phyloP scores from a whole-genome alignment of 2,113 vertebrate species.

The Mola mola region DNA sequence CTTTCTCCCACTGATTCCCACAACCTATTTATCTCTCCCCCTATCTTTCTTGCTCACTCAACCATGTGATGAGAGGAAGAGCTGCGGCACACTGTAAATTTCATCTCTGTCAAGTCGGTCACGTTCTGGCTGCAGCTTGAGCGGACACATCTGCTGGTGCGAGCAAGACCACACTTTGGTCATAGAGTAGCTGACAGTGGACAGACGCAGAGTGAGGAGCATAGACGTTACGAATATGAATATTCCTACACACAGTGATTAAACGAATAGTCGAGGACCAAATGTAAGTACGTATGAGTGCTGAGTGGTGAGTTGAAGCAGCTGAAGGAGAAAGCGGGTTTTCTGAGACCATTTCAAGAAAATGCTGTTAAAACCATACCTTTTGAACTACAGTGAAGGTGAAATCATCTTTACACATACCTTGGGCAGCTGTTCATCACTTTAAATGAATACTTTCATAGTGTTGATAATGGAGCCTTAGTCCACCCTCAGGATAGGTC shows the following conservation, averaged over 20 bases:
- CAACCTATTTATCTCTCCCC: conserved; percentile 15
- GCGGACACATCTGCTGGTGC: conserved; percentile 65
- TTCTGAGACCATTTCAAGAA: neutral
- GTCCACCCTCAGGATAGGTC: conserved; percentile 54
- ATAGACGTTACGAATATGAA: conserved; percentile 22
- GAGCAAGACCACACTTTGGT: conserved; percentile 26
- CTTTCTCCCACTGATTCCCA: conserved; percentile 7
- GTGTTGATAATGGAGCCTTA: conserved; percentile 53
- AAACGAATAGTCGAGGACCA: neutral
- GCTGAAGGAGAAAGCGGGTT: conserved; percentile 6
- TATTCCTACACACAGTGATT: conserved; percentile 1
- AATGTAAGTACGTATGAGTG: neutral
- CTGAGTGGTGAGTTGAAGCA: neutral
- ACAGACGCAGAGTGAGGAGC: conserved; percentile 5
- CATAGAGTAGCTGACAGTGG: conserved; percentile 21
- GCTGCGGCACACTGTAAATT: conserved; percentile 66
- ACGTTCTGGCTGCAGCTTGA: conserved; percentile 63
- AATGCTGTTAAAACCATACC: neutral
- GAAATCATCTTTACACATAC: conserved; percentile 29
- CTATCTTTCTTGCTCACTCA: conserved; percentile 52
- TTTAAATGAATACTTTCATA: conserved; percentile 58
- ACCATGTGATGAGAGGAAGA: conserved; percentile 55
- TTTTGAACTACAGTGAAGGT: conserved; percentile 26
- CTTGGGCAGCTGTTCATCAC: conserved; percentile 57
- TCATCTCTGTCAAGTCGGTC: conserved; percentile 59